Evolutionary conservation across 2,113 vertebrate species (phyloP), one percentile per base, ranked within the genome.

Genomic region (Ptyas mucosa): DNA sequence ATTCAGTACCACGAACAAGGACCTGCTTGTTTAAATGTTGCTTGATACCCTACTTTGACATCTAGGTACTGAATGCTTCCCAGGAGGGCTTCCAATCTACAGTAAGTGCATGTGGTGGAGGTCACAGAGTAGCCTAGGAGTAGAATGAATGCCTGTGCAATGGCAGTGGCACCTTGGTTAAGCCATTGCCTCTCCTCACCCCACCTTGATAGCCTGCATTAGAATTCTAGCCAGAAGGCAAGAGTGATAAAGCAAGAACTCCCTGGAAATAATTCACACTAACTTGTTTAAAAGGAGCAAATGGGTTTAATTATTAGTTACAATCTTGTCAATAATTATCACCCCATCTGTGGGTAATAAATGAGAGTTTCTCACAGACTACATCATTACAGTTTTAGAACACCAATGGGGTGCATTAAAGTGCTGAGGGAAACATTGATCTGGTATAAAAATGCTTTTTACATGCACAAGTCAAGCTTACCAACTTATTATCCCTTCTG

Each of bases 351-450:
- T 97, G 97, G 97, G 98, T 98, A 98, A 99, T 98, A 98, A 99
- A 99, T 98, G 97, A 98, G 98, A 97, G 97, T 96, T 98, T 97
- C 98, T 98, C 98, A 98, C 98, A 98, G 98, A 98, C 98, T 98
- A 96, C 97, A 98, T 98, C 98, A 97, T 98, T 98, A 99, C 98
- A 98, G 97, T 98, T 98, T 98, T 98, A 98, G 98, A 98, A 99
- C 98, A 98, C 98, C 98, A 97, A 98, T 97, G 98, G 97, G 98
- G 98, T 98, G 98, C 98, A 98, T 98, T 98, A 98, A 98, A 98
- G 97, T 98, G 98, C 98, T 98, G 97, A 98, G 98, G 97, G 97
- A 98, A 97, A 97, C 98, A 99, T 99, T 98, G 98, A 99, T 99
- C 98, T 98, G 97, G 97, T 98, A 98, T 96, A 98, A 98, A 98